Evolutionary conservation across 2,888 invertebrate species (phyloP).

Genomic region (Endotricha flammealis): DNA sequence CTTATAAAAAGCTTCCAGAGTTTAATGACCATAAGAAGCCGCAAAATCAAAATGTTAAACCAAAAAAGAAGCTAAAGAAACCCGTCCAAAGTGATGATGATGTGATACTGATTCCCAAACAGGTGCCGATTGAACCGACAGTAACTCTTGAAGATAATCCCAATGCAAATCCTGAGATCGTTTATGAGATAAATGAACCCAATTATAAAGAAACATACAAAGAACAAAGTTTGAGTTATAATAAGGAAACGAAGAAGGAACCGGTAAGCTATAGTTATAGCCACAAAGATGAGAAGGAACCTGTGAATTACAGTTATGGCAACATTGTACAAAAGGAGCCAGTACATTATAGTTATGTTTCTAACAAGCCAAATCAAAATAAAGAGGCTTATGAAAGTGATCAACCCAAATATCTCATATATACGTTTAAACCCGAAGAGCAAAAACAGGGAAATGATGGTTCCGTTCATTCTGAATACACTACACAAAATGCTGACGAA

Average conservation of each 20-base stretch:
- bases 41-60: slow-evolving; percentile 24
- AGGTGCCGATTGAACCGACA: slow-evolving; percentile 34
- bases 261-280: slow-evolving; percentile 53
- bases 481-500: slow-evolving; percentile 12
- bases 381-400: slow-evolving; percentile 42
- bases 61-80: slow-evolving; percentile 45
- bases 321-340: slow-evolving; percentile 37
- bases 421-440: slow-evolving; percentile 42
- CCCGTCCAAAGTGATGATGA: slow-evolving; percentile 33
- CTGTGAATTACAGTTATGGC: slow-evolving; percentile 49
- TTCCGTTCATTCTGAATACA: slow-evolving; percentile 12
- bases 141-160: slow-evolving; percentile 37
- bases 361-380: slow-evolving; percentile 39
- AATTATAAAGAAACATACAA: slow-evolving; percentile 60
- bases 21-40: slow-evolving; percentile 43
- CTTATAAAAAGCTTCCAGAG: slow-evolving; percentile 48
- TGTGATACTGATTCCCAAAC: slow-evolving; percentile 29
- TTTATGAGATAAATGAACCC: slow-evolving; percentile 59
- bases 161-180: slow-evolving; percentile 49
- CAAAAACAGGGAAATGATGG: slow-evolving; percentile 17
- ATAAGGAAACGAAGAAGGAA: slow-evolving; percentile 54
- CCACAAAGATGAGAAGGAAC: slow-evolving; percentile 45
- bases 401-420: slow-evolving; percentile 47
- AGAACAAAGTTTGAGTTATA: slow-evolving; percentile 57
- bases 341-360: slow-evolving; percentile 29